These are phyloP conservation scores for Masnerella sp. DNA, from an alignment of 2,888 invertebrate species.

Conservation along the genomic window DNA sequence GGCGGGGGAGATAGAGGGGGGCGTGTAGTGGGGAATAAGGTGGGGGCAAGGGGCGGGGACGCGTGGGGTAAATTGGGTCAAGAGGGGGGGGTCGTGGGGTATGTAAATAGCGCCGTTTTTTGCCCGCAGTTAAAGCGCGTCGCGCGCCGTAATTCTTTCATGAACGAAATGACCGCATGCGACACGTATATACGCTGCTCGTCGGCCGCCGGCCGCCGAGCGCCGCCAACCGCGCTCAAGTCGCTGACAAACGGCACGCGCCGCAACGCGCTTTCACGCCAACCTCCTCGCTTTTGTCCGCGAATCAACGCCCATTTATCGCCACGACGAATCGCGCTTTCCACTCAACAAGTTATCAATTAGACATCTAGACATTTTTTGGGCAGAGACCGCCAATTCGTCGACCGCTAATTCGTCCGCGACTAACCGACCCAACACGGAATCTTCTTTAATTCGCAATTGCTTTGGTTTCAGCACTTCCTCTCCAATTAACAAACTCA, in stretches of 20 bases:
- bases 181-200: too few relatives aligned
- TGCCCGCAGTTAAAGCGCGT: constrained; percentile 12
- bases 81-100: too few relatives aligned
- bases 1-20: too few relatives aligned
- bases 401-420: too few relatives aligned
- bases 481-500: constrained; percentile 32
- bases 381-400: too few relatives aligned
- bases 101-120: constrained; percentile 25
- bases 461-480: constrained; percentile 4
- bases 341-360: constrained; percentile 18
- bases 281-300: constrained; percentile 28
- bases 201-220: too few relatives aligned
- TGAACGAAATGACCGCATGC: constrained; percentile 28
- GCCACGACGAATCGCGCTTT: constrained; percentile 8
- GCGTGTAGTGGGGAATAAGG: too few relatives aligned
- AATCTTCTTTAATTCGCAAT: constrained; percentile 10
- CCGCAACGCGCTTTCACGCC: too few relatives aligned
- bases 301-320: constrained; percentile 36
- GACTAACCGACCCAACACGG: neutral
- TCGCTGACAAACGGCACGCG: constrained; percentile 27
- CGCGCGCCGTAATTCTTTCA: constrained; percentile 25
- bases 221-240: constrained; percentile 27
- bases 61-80: too few relatives aligned
- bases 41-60: too few relatives aligned
- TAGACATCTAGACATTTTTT: too few relatives aligned